Conservation (phyloP, 2,888 invertebrate genomes). For the Ashinkailepas kermadecensis region DNA sequence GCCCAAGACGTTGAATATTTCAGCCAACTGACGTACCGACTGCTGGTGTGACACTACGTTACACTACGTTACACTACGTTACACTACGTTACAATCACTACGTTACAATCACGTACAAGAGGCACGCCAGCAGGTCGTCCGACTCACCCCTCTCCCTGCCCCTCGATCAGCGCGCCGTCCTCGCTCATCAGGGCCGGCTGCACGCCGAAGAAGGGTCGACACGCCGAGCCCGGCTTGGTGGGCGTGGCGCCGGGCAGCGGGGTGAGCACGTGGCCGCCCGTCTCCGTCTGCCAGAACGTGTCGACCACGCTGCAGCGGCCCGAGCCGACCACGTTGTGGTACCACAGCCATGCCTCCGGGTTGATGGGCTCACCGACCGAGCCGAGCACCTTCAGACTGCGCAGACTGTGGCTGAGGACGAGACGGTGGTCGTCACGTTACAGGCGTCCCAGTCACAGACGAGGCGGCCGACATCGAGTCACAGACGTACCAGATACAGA, state of each 20-base stretch:
- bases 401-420: slow-evolving; percentile 39
- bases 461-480: too few species aligned
- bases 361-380: slow-evolving; percentile 99
- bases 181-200: slow-evolving; percentile 80
- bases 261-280: slow-evolving; percentile 94
- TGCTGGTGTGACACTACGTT: too few species aligned
- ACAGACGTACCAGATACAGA: too few species aligned
- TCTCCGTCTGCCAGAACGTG: slow-evolving; percentile 99
- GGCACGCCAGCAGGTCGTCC: too few species aligned
- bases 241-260: slow-evolving; percentile 92
- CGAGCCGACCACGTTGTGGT: slow-evolving; percentile 53
- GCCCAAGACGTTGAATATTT: too few species aligned
- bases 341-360: slow-evolving; percentile 97
- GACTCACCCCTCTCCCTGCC: slow-evolving; percentile 70
- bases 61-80: too few species aligned
- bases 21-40: too few species aligned
- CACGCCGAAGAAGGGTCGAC: slow-evolving; percentile 96
- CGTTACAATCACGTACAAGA: too few species aligned
- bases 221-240: slow-evolving; percentile 95
- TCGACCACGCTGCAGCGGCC: slow-evolving; percentile 72
- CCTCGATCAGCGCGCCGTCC: slow-evolving; percentile 72
- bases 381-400: slow-evolving; percentile 70
- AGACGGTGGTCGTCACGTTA: too few species aligned
- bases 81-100: too few species aligned
- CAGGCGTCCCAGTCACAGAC: too few species aligned